These are phyloP conservation scores for Aythya fuligula DNA, from an alignment of 2,797 vertebrate genomes.

Conservation along the genomic window DNA sequence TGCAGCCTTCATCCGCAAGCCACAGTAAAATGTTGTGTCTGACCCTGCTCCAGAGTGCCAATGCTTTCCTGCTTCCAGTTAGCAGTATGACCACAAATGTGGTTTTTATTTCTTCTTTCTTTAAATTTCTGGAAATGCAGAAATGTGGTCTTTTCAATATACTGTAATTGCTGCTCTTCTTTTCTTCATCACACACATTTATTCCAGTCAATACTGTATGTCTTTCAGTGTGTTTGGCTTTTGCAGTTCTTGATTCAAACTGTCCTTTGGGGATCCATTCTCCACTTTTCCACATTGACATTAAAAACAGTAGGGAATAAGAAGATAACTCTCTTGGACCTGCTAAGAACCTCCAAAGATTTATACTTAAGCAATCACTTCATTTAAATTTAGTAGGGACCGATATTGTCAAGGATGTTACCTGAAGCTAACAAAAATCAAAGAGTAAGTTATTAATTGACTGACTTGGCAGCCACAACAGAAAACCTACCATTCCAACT, in stretches of 20 bases:
- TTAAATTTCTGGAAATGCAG: slow-evolving; percentile 49
- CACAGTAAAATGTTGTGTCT: slow-evolving; percentile 57
- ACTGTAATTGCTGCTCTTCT: slow-evolving; percentile 11
- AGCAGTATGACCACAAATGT: slow-evolving; percentile 31
- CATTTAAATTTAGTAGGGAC: background rate
- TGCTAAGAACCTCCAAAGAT: background rate
- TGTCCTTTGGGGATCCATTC: background rate
- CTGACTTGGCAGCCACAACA: background rate
- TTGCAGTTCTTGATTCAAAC: background rate
- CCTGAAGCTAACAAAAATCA: background rate
- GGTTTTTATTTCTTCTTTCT: slow-evolving; percentile 31
- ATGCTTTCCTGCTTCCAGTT: slow-evolving; percentile 57
- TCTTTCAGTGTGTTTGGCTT: background rate
- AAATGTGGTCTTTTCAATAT: slow-evolving; percentile 44
- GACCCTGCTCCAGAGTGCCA: slow-evolving; percentile 43
- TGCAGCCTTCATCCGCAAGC: slow-evolving; percentile 25
- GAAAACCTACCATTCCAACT: background rate
- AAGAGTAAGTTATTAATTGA: background rate
- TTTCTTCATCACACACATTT: background rate
- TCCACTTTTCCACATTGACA: background rate
- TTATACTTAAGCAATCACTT: background rate
- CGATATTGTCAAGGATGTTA: background rate
- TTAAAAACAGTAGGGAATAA: background rate
- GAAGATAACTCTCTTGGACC: background rate
- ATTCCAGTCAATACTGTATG: background rate